Conservation (phyloP, 2,113 vertebrate species). For the Lepisosteus osseus region DNA sequence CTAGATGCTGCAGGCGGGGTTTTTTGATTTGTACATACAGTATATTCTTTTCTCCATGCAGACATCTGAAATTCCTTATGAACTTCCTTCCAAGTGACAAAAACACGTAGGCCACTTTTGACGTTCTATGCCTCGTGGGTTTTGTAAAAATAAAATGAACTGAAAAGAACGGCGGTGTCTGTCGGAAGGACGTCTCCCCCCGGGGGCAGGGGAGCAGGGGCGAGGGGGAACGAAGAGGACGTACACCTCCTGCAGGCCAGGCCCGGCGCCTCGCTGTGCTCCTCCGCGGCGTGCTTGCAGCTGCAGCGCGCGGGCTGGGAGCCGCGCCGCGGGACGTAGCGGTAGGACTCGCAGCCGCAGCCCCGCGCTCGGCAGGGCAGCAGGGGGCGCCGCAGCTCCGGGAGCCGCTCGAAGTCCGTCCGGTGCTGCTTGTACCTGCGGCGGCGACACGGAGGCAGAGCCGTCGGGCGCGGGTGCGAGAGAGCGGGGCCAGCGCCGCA, state of each 20-base stretch:
- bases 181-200: not conserved
- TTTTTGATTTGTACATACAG: too few relatives aligned
- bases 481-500: too few relatives aligned
- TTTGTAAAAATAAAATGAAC: too few relatives aligned
- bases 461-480: too few relatives aligned
- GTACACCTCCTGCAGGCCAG: conserved; percentile 76
- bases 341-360: conserved; percentile 71
- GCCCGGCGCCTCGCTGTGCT: conserved; percentile 67
- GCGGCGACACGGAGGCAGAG: not conserved
- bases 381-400: conserved; percentile 63
- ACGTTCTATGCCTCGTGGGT: too few relatives aligned
- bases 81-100: too few relatives aligned
- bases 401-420: conserved; percentile 78
- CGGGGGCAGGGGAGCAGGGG: too few relatives aligned
- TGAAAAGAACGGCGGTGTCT: too few relatives aligned
- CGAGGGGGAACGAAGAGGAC: conserved; percentile 32
- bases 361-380: conserved; percentile 68
- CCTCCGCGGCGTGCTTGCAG: conserved; percentile 79
- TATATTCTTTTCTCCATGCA: too few relatives aligned
- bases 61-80: too few relatives aligned
- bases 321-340: conserved; percentile 69
- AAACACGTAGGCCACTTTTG: too few relatives aligned
- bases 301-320: conserved; percentile 72
- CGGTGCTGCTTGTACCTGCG: conserved; percentile 86
- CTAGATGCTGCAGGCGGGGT: too few relatives aligned